phyloP scores from a whole-genome alignment of 1,140 invertebrate genomes.

The Cataglyphis hispanica region DNA sequence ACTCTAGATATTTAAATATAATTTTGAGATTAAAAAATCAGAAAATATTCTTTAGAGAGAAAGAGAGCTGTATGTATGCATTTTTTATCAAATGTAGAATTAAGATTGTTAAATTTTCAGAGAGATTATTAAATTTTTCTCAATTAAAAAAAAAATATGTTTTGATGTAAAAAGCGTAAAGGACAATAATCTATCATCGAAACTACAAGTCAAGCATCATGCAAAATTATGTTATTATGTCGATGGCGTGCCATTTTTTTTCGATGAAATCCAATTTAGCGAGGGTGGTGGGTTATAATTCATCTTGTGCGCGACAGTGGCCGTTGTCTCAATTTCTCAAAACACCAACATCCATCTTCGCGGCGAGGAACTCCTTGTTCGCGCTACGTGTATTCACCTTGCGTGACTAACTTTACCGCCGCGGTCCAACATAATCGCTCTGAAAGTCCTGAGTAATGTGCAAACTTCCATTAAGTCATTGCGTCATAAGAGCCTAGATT shows the following conservation, averaged over 20 bases:
- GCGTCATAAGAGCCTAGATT: slow-evolving; percentile 66
- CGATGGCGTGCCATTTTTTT: slow-evolving; percentile 5
- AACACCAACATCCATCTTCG: slow-evolving; percentile 74
- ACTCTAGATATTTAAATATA: not conserved
- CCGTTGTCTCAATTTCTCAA: slow-evolving; percentile 75
- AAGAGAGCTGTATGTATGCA: no score
- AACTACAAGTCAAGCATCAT: not conserved
- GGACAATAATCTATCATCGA: slow-evolving; percentile 33
- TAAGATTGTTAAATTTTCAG: not conserved
- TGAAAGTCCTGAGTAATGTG: slow-evolving; percentile 71
- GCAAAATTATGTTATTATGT: slow-evolving; percentile 50
- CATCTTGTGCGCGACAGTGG: slow-evolving; percentile 68
- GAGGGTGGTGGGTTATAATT: slow-evolving; percentile 61
- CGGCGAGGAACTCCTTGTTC: slow-evolving; percentile 52
- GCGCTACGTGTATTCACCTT: slow-evolving; percentile 71
- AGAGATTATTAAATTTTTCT: not conserved
- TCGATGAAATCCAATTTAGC: slow-evolving; percentile 65
- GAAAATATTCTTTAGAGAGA: not conserved
- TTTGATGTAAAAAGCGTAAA: slow-evolving; percentile 19
- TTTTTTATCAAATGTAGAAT: not conserved
- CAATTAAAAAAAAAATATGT: not conserved
- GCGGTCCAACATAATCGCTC: slow-evolving; percentile 72
- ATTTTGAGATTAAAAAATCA: slow-evolving; percentile 17
- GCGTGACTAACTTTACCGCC: slow-evolving; percentile 73
- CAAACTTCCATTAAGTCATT: slow-evolving; percentile 78